Percentiles rank a stretch among this genome's conserved stretches.
Evolutionary conservation across 2,113 vertebrate species (phyloP).

Genomic region (Prunella himalayana): DNA sequence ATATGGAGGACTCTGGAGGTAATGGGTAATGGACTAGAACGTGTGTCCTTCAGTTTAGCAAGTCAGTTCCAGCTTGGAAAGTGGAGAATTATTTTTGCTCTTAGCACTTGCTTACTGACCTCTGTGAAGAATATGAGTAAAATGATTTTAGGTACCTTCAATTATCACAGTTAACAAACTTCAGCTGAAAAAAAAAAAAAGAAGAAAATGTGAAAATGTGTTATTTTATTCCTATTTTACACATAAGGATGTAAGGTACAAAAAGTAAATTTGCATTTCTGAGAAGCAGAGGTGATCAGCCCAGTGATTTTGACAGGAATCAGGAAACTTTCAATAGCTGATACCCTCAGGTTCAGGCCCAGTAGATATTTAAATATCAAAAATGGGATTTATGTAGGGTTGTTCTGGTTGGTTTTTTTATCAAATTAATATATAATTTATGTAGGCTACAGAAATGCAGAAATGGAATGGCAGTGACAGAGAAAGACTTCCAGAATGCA

Average conservation of each 20-base stretch:
- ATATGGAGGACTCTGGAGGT: neutral
- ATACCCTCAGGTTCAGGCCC: neutral
- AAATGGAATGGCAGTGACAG: neutral
- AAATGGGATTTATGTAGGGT: neutral
- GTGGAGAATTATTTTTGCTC: neutral
- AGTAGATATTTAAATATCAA: neutral
- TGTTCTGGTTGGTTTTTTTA: neutral
- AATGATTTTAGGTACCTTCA: neutral
- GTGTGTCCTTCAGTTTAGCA: neutral
- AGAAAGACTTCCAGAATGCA: neutral
- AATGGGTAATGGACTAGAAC: neutral
- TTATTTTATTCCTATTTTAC: neutral
- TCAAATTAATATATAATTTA: neutral
- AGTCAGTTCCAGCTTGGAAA: neutral
- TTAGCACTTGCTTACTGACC: neutral
- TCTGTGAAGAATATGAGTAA: neutral
- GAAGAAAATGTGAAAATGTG: neutral
- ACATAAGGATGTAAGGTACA: accelerated
- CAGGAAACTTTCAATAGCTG: neutral
- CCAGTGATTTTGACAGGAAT: neutral
- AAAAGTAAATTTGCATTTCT: neutral
- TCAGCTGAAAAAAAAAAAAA: neutral
- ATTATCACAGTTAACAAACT: neutral
- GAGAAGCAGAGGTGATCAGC: neutral
- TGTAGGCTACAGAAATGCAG: neutral